Percentiles rank a stretch among this genome's conserved stretches.
Conservation (phyloP, 2,888 invertebrate genomes). For the Lepidocyrtinus sp. region DNA sequence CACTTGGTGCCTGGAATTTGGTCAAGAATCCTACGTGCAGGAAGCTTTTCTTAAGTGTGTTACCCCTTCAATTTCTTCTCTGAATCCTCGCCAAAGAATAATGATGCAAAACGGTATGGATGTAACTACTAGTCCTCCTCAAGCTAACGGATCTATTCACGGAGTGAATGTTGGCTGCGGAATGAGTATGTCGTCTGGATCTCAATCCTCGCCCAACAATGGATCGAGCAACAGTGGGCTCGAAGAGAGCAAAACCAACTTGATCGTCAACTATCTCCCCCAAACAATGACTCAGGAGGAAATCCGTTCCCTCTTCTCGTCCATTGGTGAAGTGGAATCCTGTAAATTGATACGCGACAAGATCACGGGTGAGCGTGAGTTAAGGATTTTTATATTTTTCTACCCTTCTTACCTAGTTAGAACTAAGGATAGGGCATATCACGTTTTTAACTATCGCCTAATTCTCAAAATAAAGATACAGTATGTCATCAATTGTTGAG, state of each 20-base stretch:
- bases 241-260: conserved; percentile 97
- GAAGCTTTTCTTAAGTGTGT: conserved; percentile 50
- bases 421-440: too few species aligned
- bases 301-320: conserved; percentile 96
- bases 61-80: too few species aligned
- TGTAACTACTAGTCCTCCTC: conserved; percentile 78
- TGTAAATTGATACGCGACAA: conserved; percentile 99
- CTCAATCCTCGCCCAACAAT: conserved; percentile 72
- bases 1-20: conserved; percentile 53
- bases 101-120: conserved; percentile 91
- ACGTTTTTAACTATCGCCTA: too few species aligned
- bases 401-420: conserved; percentile 3
- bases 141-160: conserved; percentile 82
- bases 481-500: too few species aligned
- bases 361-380: conserved; percentile 81
- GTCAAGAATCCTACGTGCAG: conserved; percentile 47
- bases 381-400: conserved; percentile 2
- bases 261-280: conserved; percentile 99
- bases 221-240: conserved; percentile 76
- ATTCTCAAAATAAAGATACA: too few species aligned
- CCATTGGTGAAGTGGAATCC: conserved; percentile 98
- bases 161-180: conserved; percentile 71
- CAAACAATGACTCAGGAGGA: conserved; percentile 99
- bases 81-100: conserved; percentile 32
- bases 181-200: conserved; percentile 72